Base-by-base conservation (phyloP, 2,113 vertebrate species). In the Dipodomys merriami region DNA sequence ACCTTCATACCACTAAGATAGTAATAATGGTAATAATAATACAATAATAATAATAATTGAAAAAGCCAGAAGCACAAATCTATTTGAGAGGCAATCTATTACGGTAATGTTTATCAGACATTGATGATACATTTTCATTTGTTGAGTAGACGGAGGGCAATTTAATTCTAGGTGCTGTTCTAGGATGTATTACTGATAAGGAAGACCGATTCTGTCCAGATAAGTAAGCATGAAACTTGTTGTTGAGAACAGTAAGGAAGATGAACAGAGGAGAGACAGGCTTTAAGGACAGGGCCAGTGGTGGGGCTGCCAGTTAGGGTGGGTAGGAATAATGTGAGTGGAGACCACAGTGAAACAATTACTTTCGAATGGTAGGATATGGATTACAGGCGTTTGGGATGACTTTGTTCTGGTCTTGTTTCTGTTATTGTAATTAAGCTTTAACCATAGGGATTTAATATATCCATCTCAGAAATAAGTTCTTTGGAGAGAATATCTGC, bases 151-250 rank as follows among this genome's bases (percentile, higher is more conserved):
- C 35, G 39, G 49, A 83, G 39, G 0, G 0, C 16, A 16, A 83
- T 67, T 12, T 76, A 13, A 2, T 25, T 13, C 7, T 4, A 11
- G 65, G 33, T 27, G 73, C 81, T 60, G 35, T 39, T 73, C 33
- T 35, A 16, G 85, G 30, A 15, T 30, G 11, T 23, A 29, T 33
- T 30, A 23, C n/a, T 16, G 10, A 20, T 3, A 11, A 91, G 49
- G 33, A 88, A 65, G 53, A 12, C 53, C 2, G 39, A 7, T 20
- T 13, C 30, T 30, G 11, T 6, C 23, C 49, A n/a, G 44, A 22
- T 0, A 73, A 35, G 7, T 4, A 57, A 71, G 16, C 1, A 20
- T 0, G n/a, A n/a, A 8, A 1, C 2, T 1, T 7, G 5, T 29
- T 13, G 10, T 2, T 1, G 10, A 53, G 62, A 73, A 5, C 69